These are phyloP conservation scores for Peromyscus eremicus DNA, from an alignment of 2,797 vertebrate species.

Conservation along the genomic window DNA sequence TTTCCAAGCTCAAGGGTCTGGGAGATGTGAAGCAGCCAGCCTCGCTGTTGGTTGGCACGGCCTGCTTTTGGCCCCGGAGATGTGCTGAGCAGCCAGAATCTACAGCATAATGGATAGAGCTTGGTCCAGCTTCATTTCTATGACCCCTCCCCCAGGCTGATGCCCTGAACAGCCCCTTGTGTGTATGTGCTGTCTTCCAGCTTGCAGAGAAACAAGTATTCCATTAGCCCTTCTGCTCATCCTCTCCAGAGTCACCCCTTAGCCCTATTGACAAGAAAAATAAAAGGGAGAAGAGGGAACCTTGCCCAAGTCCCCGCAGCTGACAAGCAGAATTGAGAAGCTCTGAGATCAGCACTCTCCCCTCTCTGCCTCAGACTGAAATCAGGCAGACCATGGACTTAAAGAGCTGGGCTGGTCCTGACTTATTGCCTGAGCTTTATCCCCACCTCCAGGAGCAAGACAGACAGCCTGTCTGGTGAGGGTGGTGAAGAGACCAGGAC, in stretches of 20 bases:
- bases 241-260: not conserved
- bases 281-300: too few relatives aligned
- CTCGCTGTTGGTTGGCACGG: not conserved
- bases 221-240: not conserved
- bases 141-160: not conserved
- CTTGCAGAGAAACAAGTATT: not conserved
- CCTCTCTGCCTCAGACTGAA: not conserved
- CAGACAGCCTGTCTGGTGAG: rapidly evolving
- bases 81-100: not conserved
- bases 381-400: not conserved
- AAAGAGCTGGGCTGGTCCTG: not conserved
- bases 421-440: not conserved
- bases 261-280: not conserved
- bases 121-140: not conserved
- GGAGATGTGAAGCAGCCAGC: not conserved
- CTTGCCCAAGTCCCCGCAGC: not conserved
- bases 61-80: not conserved
- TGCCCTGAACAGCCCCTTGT: not conserved
- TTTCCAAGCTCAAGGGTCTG: not conserved
- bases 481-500: too few relatives aligned
- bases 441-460: too few relatives aligned
- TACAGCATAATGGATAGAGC: not conserved
- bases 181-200: not conserved
- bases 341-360: not conserved
- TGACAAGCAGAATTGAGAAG: not conserved